Evolutionary conservation across 2,797 vertebrate species (phyloP).

Genomic region (Erpetoichthys calabaricus): DNA sequence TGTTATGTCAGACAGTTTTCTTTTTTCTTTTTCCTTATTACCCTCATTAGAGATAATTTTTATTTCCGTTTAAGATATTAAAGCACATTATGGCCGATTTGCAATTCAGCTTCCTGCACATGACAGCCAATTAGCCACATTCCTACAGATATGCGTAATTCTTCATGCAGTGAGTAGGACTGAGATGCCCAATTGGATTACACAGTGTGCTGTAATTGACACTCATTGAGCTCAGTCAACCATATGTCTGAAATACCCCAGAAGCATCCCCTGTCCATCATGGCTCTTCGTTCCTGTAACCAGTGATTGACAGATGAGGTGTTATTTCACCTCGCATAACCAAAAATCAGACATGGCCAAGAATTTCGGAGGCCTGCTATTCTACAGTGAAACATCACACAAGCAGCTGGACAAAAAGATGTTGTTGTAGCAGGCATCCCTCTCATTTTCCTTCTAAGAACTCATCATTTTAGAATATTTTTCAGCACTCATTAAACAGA

Average conservation of each 20-base stretch:
- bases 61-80: conserved; percentile 2
- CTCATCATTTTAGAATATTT: too few relatives aligned
- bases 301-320: too few relatives aligned
- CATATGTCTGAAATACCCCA: neutral
- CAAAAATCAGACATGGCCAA: too few relatives aligned
- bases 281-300: too few relatives aligned
- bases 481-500: too few relatives aligned
- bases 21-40: neutral
- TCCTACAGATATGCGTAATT: neutral
- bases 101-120: conserved; percentile 1
- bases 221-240: conserved; percentile 2
- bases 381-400: too few relatives aligned
- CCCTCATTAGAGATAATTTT: conserved; percentile 1
- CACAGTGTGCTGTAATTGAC: neutral
- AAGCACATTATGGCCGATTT: neutral
- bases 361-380: too few relatives aligned
- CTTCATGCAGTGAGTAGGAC: neutral
- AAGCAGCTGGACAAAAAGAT: too few relatives aligned
- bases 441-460: too few relatives aligned
- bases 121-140: conserved; percentile 9
- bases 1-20: neutral
- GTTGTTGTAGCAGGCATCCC: too few relatives aligned
- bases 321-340: too few relatives aligned
- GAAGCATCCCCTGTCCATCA: neutral
- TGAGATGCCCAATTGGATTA: conserved; percentile 7